Base-by-base conservation (phyloP, 37 sponge, comb jelly and placozoan species). In the Halichondria panicea region DNA sequence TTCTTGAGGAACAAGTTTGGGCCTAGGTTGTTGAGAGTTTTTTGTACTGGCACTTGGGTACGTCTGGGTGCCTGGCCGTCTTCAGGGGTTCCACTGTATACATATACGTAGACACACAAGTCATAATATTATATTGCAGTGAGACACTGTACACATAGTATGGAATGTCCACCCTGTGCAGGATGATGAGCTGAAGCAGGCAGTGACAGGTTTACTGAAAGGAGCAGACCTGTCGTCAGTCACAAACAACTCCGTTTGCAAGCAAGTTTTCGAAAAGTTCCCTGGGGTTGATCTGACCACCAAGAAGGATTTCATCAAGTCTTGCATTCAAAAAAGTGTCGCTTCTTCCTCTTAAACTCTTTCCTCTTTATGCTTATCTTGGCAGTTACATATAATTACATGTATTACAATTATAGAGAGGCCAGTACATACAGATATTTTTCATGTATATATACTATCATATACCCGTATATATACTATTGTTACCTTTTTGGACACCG, bases 161-260 rank as follows among this genome's bases (percentile, higher is more conserved):
- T 48, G 15, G 52, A 18, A 15, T 11, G 52, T 11, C 13, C 15
- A 18, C 15, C 52, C 11, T n/a, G 19, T 58, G 12, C 56, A 72
- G 73, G 56, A 72, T 18, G 38, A 3, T 4, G 73, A 72, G 40
- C 38, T 72, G 37, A 24, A 21, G 4, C 1, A 28, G 1, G 28
- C 55, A 12, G 59, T 72, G 36, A 21, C 32, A 27, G 59, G n/a
- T 30, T 1, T 72, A 4, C 22, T 72, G 40, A 57, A 72, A 24
- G 73, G 30, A 38, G 73, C 73, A 21, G 73, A 72, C 33, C 28
- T 72, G 19, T 21, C 50, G 40, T 22, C 21, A 36, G 28, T 53
- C 21, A 72, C 73, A 4, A 72, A 38, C 38, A 72, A 72, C n/a
- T 72, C 73, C 24, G 73, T 72, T 3, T 72, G 56, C 28, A 2